These are phyloP conservation scores for Himantopus leucocephalus DNA, from an alignment of 2,113 vertebrate species.

Conservation along the genomic window DNA sequence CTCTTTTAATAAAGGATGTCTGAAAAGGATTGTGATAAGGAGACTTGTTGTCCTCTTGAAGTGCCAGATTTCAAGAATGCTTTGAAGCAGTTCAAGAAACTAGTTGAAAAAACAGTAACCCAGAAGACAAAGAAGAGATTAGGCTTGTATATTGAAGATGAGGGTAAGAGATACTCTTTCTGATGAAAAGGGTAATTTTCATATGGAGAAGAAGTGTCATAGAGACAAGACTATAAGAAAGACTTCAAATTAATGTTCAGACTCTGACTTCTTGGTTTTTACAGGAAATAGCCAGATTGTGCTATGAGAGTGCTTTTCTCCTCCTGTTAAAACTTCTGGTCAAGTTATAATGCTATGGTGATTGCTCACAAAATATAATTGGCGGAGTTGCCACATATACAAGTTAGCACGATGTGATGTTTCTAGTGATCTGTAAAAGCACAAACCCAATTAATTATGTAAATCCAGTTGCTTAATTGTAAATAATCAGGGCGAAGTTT, in stretches of 20 bases:
- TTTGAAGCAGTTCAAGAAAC: constrained; percentile 54
- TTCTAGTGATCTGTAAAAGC: background rate
- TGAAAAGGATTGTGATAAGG: background rate
- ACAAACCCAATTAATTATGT: background rate
- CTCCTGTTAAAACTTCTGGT: background rate
- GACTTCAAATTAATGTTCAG: background rate
- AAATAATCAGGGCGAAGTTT: background rate
- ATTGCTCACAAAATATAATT: background rate
- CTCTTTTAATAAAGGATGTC: constrained; percentile 23
- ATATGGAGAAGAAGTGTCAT: background rate
- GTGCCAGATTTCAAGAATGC: constrained; percentile 37
- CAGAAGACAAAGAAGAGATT: constrained; percentile 68
- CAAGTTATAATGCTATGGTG: background rate
- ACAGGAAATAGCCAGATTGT: background rate
- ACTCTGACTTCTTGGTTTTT: background rate
- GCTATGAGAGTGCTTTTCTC: background rate
- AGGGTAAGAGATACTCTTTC: constrained; percentile 51
- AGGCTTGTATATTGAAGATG: constrained; percentile 35
- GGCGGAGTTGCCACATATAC: background rate
- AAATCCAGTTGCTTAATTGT: background rate
- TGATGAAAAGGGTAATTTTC: background rate
- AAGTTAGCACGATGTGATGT: background rate
- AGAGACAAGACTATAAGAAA: background rate
- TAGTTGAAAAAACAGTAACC: constrained; percentile 47
- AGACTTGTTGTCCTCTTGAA: background rate